phyloP scores from a whole-genome alignment of 1,140 invertebrate species.

The Macrotrachela quadricornifera region DNA sequence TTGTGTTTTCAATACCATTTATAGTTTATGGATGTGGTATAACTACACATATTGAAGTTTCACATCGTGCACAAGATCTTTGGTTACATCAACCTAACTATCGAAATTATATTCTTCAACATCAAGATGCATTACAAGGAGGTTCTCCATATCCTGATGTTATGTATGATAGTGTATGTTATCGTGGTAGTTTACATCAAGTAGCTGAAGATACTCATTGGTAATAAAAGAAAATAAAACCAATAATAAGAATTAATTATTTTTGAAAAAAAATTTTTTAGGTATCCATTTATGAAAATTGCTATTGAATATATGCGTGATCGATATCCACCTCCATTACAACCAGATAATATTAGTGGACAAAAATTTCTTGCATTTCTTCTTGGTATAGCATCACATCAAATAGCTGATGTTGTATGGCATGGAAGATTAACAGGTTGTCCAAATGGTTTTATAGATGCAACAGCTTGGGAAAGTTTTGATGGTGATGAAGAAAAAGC shows the following conservation, averaged over 20 bases:
- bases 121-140: conserved; percentile 22
- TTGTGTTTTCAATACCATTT: too few species aligned
- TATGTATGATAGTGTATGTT: conserved; percentile 18
- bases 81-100: conserved; percentile 10
- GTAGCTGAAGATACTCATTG: neutral
- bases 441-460: conserved; percentile 16
- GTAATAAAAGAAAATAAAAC: neutral
- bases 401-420: conserved; percentile 21
- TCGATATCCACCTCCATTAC: conserved; percentile 19
- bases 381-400: conserved; percentile 12
- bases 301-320: conserved; percentile 22
- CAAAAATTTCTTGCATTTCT: neutral
- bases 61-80: conserved; percentile 6
- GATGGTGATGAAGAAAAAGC: conserved; percentile 9
- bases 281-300: conserved; percentile 22
- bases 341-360: neutral
- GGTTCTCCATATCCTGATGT: conserved; percentile 25
- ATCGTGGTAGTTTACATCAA: conserved; percentile 13
- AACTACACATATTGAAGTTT: conserved; percentile 14
- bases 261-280: conserved; percentile 21
- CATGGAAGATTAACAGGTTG: conserved; percentile 15
- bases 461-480: neutral
- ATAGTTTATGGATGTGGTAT: conserved; percentile 12
- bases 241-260: neutral
- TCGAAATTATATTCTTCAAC: conserved; percentile 17